Base-by-base conservation (phyloP, 2,113 vertebrate species). In the Naja naja region DNA sequence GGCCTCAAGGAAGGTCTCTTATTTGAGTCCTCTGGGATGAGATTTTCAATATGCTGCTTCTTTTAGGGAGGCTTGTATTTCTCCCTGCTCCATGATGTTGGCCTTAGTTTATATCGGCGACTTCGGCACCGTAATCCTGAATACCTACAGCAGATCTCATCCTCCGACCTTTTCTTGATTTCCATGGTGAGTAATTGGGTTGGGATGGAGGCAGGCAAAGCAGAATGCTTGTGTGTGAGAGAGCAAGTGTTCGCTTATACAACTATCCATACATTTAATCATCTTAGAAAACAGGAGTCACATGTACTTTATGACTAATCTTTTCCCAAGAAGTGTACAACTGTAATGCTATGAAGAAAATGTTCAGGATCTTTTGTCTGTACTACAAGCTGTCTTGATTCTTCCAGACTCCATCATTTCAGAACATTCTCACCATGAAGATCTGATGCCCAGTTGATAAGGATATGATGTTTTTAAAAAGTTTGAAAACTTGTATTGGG, bases 81-180 rank as follows among this genome's bases (percentile, higher is more conserved):
- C 99, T 0, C 99, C 99, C 0, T 99, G 99, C 93, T 99, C 99
- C 85, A 99, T 99, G 99, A 99, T 99, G 99, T 97, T 99, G 94
- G 99, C 99, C 49, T 96, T 99, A 91, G 98, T 99, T 96, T 99
- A 99, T 97, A 99, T 99, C n/a, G 99, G 97, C 97, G 99, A 81
- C 98, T 99, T 25, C 98, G 99, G 95, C 99, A 99, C 93, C 98
- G 99, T 96, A 99, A 99, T 97, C 99, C 99, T 0, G 99, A 99
- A 95, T 99, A 99, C 97, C 98, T 99, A 49, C 99, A 99, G 94
- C 99, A 99, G 89, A 99, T 99, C 94, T 99, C 99, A 0, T 99
- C 99, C 87, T 99, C 99, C 60, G 99, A 99, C 97, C 98, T 99
- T 87, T 99, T 99, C 95, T 96, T 99, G 94, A 99, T 99, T 95